Conservation (phyloP, 2,797 vertebrate genomes). For the Chelonia mydas region DNA sequence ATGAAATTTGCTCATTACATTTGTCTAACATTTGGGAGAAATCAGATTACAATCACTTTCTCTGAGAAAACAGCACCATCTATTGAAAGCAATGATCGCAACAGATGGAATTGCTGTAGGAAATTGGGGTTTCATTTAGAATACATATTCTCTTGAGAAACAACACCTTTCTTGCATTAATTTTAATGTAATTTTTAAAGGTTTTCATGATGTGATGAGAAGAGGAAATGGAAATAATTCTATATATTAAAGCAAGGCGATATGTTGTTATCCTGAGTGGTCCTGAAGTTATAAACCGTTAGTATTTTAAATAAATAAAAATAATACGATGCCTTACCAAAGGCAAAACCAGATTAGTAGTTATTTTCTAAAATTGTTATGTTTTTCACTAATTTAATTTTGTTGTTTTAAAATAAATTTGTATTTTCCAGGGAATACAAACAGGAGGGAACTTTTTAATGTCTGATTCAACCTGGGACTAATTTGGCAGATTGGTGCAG, state of each 20-base stretch:
- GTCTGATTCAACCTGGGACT: neutral
- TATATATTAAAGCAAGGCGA: neutral
- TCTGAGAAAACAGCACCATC: conserved; percentile 79
- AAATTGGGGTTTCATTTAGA: neutral
- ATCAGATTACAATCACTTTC: conserved; percentile 24
- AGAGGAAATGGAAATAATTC: neutral
- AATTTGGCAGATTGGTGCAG: neutral
- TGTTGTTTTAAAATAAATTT: neutral
- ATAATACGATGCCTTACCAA: neutral
- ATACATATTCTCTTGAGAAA: neutral
- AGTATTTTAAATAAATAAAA: neutral
- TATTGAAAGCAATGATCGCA: conserved; percentile 73
- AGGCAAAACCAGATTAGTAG: neutral
- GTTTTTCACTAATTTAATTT: neutral
- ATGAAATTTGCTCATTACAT: neutral
- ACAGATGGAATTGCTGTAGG: conserved; percentile 40
- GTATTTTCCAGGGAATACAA: neutral
- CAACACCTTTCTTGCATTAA: neutral
- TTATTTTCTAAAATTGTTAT: neutral
- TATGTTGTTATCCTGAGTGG: neutral
- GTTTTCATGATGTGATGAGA: neutral
- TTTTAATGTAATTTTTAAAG: neutral
- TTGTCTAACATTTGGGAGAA: neutral
- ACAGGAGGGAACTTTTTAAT: neutral
- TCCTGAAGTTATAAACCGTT: neutral